Conservation (phyloP, 2,797 vertebrate genomes). For the Megaceryle alcyon region DNA sequence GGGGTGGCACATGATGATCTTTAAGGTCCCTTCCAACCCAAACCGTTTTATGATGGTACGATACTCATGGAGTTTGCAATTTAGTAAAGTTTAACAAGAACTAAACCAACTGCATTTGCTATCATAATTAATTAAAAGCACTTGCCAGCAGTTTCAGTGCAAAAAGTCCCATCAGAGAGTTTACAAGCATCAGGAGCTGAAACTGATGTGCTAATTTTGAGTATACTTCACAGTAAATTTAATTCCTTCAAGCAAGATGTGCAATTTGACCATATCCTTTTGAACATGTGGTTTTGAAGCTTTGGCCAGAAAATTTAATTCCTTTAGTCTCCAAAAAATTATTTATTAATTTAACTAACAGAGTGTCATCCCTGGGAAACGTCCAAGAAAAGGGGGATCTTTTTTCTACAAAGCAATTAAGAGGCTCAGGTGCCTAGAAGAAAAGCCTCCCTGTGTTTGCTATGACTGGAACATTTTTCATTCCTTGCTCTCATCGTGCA, state of each 20-base stretch:
- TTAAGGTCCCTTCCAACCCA: too few relatives aligned
- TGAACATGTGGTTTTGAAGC: not conserved
- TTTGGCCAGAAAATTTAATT: not conserved
- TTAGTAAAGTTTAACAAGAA: not conserved
- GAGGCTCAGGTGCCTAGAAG: not conserved
- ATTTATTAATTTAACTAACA: not conserved
- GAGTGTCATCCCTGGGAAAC: not conserved
- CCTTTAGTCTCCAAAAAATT: not conserved
- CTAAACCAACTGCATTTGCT: not conserved
- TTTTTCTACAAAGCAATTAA: not conserved
- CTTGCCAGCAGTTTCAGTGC: not conserved
- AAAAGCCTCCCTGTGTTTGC: not conserved
- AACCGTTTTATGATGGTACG: fast-evolving
- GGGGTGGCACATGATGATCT: too few relatives aligned
- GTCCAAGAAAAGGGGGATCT: not conserved
- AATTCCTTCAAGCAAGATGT: not conserved
- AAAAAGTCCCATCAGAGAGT: not conserved
- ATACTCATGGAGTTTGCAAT: not conserved
- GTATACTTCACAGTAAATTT: not conserved
- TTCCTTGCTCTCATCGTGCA: not conserved
- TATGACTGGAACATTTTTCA: not conserved
- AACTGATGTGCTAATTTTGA: not conserved
- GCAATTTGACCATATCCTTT: not conserved
- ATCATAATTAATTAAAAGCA: not conserved
- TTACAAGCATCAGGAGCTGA: not conserved